phyloP scores from a whole-genome alignment of 2,113 vertebrate species.

The Oxyruncus cristatus region DNA sequence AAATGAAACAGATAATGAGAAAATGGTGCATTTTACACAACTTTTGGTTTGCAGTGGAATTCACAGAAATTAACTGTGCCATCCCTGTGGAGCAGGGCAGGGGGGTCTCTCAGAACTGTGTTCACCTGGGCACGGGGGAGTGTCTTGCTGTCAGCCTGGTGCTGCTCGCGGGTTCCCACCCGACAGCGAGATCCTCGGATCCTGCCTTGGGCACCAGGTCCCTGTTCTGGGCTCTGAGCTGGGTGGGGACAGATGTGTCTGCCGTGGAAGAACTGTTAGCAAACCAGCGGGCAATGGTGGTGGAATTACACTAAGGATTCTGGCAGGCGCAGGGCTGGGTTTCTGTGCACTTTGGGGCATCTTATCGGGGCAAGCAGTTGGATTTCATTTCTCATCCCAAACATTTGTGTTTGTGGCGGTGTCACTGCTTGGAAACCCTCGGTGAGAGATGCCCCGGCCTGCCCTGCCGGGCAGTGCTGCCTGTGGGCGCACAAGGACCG shows the following conservation, averaged over 20 bases:
- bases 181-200: rapidly evolving
- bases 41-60: neutral
- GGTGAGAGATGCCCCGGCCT: rapidly evolving
- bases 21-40: neutral
- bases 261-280: rapidly evolving
- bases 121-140: rapidly evolving
- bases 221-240: neutral
- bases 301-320: rapidly evolving
- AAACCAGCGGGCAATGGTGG: rapidly evolving
- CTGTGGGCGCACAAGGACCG: neutral
- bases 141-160: rapidly evolving
- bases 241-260: neutral
- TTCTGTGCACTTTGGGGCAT: rapidly evolving
- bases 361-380: rapidly evolving
- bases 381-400: neutral
- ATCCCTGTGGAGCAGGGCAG: rapidly evolving
- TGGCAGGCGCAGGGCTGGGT: rapidly evolving
- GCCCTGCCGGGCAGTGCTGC: neutral
- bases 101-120: rapidly evolving
- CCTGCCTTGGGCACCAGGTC: neutral
- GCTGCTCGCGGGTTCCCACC: rapidly evolving
- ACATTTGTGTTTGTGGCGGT: rapidly evolving
- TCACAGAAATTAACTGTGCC: rapidly evolving
- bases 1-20: neutral
- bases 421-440: neutral